A percentile compares a stretch with the other conserved stretches of the same genome.
Evolutionary conservation across 2,888 invertebrate genomes (phyloP).

Genomic region (Microctonus hyperodae): DNA sequence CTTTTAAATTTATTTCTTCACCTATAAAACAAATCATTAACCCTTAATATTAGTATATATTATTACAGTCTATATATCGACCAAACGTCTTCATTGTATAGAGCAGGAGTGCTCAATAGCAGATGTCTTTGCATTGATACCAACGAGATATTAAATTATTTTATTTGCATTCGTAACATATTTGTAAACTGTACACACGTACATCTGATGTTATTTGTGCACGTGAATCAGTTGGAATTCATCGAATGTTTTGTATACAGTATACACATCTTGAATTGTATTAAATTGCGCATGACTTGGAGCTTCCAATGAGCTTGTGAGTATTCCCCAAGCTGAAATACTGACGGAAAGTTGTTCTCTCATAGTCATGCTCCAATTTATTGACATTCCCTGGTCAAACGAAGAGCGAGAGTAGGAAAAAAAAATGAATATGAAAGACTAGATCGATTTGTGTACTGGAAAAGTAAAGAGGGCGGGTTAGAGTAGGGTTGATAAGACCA

Average conservation of each 20-base stretch:
- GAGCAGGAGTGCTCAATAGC: slow-evolving; percentile 5
- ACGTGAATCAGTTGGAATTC: neutral
- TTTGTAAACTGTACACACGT: neutral
- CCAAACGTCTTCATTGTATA: slow-evolving; percentile 33
- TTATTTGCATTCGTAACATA: neutral
- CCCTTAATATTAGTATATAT: slow-evolving; percentile 23
- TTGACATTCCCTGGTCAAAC: slow-evolving; percentile 50
- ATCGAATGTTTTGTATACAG: neutral
- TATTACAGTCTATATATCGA: slow-evolving; percentile 36
- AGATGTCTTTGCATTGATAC: slow-evolving; percentile 20
- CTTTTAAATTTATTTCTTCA: no score
- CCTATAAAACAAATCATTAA: no score
- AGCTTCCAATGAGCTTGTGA: slow-evolving; percentile 10
- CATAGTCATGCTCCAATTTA: slow-evolving; percentile 58
- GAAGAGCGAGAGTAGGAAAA: slow-evolving; percentile 29
- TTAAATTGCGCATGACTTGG: slow-evolving; percentile 32
- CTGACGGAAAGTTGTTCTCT: slow-evolving; percentile 25
- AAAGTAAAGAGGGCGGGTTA: neutral
- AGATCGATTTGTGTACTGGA: slow-evolving; percentile 17
- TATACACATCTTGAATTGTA: neutral
- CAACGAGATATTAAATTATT: neutral
- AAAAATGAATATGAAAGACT: slow-evolving; percentile 19
- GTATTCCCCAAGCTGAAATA: slow-evolving; percentile 27
- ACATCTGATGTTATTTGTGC: slow-evolving; percentile 1
- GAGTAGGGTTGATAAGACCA: neutral